Evolutionary conservation across 1,140 invertebrate genomes (phyloP).

Genomic region (Triops cancriformis): DNA sequence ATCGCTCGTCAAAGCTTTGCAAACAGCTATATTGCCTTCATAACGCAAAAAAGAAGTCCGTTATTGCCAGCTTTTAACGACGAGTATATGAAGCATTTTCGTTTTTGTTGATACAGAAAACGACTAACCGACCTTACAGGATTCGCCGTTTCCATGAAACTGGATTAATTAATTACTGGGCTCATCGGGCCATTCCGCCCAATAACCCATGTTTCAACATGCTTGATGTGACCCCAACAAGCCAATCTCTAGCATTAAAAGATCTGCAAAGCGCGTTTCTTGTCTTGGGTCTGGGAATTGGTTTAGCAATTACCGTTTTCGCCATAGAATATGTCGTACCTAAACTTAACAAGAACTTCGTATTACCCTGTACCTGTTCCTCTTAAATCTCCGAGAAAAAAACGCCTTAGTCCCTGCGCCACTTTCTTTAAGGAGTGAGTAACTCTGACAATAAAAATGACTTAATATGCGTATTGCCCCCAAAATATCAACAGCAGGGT

Average conservation of each 20-base stretch:
- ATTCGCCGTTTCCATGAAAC: background rate
- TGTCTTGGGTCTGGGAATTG: background rate
- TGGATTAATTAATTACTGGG: constrained; percentile 19
- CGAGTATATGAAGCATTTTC: background rate
- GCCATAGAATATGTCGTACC: background rate
- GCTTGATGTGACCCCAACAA: background rate
- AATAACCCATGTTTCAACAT: background rate
- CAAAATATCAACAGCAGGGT: too few relatives aligned
- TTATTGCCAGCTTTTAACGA: background rate
- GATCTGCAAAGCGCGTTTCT: constrained; percentile 17
- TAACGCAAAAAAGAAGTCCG: background rate
- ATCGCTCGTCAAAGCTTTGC: background rate
- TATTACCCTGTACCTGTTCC: background rate
- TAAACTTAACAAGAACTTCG: background rate
- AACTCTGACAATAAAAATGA: too few relatives aligned
- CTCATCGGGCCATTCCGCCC: background rate
- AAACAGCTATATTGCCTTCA: background rate
- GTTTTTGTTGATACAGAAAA: background rate
- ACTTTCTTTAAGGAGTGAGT: too few relatives aligned
- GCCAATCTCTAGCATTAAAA: background rate
- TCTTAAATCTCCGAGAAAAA: background rate
- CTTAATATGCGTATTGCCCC: too few relatives aligned
- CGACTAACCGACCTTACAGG: background rate
- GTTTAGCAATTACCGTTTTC: background rate
- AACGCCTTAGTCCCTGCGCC: background rate